Evolutionary conservation across 2,113 vertebrate species (phyloP), one percentile per base, ranked within the genome.

Genomic region (Aphyosemion australe): DNA sequence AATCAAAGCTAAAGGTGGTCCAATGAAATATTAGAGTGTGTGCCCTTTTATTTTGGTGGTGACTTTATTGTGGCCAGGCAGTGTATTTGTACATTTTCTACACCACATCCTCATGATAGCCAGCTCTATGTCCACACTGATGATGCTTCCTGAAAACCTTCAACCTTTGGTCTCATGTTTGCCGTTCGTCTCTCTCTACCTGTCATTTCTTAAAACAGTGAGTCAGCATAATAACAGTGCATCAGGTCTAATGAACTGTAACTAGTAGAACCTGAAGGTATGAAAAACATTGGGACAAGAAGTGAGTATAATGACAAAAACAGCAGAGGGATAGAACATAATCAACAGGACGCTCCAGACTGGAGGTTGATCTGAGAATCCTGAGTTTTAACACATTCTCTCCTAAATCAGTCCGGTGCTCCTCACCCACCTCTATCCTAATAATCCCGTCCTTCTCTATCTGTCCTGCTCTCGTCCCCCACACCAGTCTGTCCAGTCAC

Each of bases 391-490:
- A n/a, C n/a, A n/a, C n/a, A n/a, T n/a, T n/a, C n/a, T n/a, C 42
- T 18, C 11, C 9, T 20, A 34, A 11, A 45, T 6, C 15, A 21
- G 7, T 9, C 52, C 31, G 16, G 11, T 46, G 8, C 52, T 37
- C 14, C 20, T 61, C 31, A 16, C 7, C 49, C 15, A 41, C 8
- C 14, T 46, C 15, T 1, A 37, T 55, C 16, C 37, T 6, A 42
- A 47, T n/a, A n/a, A n/a, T n/a, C n/a, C n/a, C n/a, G 46, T 31
- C 21, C 20, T 39, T 49, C 21, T 53, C 41, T 21, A 19, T 67
- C 47, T 37, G 58, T 42, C 20, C 52, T 47, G 37, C 47, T 67
- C 18, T 59, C 41, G 52, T 63, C 32, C 21, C 53, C 39, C 57
- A 19, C 52, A 16, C 41, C 1, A 1, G 18, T 49, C 26, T 48